Evolutionary conservation across 2,888 invertebrate species (phyloP).

Genomic region (Drosophila tanythrix): DNA sequence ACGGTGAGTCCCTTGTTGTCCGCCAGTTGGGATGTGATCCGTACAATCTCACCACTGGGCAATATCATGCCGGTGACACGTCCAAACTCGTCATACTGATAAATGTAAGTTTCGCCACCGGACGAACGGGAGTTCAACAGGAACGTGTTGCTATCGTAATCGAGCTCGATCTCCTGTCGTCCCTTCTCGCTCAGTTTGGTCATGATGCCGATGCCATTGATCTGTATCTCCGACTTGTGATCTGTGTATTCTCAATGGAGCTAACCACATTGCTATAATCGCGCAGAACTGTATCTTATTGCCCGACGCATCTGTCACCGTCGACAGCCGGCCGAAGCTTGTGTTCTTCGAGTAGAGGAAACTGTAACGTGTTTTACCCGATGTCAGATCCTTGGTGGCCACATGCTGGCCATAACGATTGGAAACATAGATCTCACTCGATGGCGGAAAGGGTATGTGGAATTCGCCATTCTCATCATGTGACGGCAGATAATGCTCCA

Average conservation of each 20-base stretch:
- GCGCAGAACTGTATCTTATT: slow-evolving; percentile 95
- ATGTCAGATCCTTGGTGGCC: slow-evolving; percentile 96
- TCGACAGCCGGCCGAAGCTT: slow-evolving; percentile 96
- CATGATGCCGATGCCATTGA: slow-evolving; percentile 96
- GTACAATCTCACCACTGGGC: slow-evolving; percentile 95
- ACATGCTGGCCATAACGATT: slow-evolving; percentile 98
- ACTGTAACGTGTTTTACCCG: slow-evolving; percentile 96
- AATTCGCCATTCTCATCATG: slow-evolving; percentile 96
- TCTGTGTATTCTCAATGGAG: slow-evolving; percentile 97
- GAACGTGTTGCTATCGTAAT: slow-evolving; percentile 95
- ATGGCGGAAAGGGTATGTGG: slow-evolving; percentile 96
- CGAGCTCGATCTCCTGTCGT: slow-evolving; percentile 93
- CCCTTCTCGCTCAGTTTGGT: slow-evolving; percentile 95
- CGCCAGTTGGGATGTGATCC: slow-evolving; percentile 91
- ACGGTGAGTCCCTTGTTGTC: slow-evolving; percentile 91
- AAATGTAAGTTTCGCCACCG: slow-evolving; percentile 94
- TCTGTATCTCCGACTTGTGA: slow-evolving; percentile 95
- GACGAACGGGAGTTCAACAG: slow-evolving; percentile 93
- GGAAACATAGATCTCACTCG: slow-evolving; percentile 96
- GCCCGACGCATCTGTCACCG: slow-evolving; percentile 97
- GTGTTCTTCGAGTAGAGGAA: slow-evolving; percentile 99
- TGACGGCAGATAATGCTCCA: slow-evolving; percentile 94
- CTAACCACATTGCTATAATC: slow-evolving; percentile 97
- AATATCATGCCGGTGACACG: slow-evolving; percentile 93
- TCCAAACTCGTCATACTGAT: slow-evolving; percentile 95